These are phyloP conservation scores for Synergus itoensis DNA, from an alignment of 2,888 invertebrate genomes.

Conservation along the genomic window DNA sequence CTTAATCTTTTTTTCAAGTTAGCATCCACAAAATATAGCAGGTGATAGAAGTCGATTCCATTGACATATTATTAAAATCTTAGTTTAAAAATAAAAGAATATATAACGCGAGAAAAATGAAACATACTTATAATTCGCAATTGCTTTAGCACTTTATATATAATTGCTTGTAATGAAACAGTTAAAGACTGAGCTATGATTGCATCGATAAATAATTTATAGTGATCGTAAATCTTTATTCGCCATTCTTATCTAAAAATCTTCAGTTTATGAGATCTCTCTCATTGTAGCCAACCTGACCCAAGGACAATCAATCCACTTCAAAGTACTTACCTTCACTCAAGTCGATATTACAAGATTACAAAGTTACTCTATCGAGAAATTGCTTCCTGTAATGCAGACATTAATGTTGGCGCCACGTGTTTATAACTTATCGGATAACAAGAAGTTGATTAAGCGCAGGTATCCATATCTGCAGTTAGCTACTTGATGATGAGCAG, in stretches of 20 bases:
- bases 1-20: neutral
- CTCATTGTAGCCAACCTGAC: slow-evolving; percentile 20
- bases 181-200: neutral
- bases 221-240: slow-evolving; percentile 19
- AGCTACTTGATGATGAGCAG: slow-evolving; percentile 2
- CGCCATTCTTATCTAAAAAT: slow-evolving; percentile 9
- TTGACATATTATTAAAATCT: neutral
- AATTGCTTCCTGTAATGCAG: slow-evolving; percentile 18
- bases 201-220: slow-evolving; percentile 6
- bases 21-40: neutral
- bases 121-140: neutral
- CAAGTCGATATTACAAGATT: slow-evolving; percentile 12
- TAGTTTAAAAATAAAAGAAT: neutral
- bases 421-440: slow-evolving; percentile 2
- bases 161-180: slow-evolving; percentile 8
- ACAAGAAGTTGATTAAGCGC: neutral
- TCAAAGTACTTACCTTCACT: slow-evolving; percentile 7
- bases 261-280: slow-evolving; percentile 32
- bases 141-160: neutral
- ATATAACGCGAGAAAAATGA: neutral
- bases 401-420: slow-evolving; percentile 25
- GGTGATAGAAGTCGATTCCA: neutral
- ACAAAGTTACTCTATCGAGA: neutral
- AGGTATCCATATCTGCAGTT: neutral
- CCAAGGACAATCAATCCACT: slow-evolving; percentile 24